Base-by-base conservation (phyloP, 2,888 invertebrate genomes). In the Priocnemis perturbator region DNA sequence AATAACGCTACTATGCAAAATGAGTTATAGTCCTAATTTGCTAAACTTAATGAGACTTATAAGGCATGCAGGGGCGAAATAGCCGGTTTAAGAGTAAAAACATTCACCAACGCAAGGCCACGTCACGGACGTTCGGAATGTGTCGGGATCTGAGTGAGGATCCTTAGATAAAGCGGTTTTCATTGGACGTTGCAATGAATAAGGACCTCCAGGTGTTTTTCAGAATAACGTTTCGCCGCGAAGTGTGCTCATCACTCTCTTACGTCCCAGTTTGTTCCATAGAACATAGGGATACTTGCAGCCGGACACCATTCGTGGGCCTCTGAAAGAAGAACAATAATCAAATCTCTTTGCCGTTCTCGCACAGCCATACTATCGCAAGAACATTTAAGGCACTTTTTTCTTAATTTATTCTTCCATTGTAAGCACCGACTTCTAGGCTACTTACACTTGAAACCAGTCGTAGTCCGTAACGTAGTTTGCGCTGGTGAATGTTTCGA, bases 291-390 rank as follows among this genome's bases (percentile, higher is more conserved):
- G 78, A 60, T 82, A 69, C 1, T 70, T 50, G 20, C 76, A 75
- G 19, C 84, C 84, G 0, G 84, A 85, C 0, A 85, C 83, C 78
- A 80, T 82, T 65, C 81, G 75, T 1, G 84, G 82, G 55, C 83
- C 79, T n/a, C 84, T 84, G 52, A 71, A 66, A 71, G 67, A 5
- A n/a, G 52, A 9, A 30, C 14, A n/a, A 58, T 57, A 50, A 66
- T 59, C n/a, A 47, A 30, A 3, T 37, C 14, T 21, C 50, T 57
- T 59, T 50, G 11, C 48, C 30, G 44, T 50, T 59, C 23, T 52
- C 26, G 14, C 57, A 20, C 63, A 23, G 19, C 11, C 5, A 26
- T 2, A 26, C 1, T 37, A 5, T 3, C 7, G 14, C 37, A 37
- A 37, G 7, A 37, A 37, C 26, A 3, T 26, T 26, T 2, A 26